Percentiles rank a stretch among this genome's conserved stretches.
Conservation (phyloP, 2,888 invertebrate genomes). For the Carterocephalus palaemon region DNA sequence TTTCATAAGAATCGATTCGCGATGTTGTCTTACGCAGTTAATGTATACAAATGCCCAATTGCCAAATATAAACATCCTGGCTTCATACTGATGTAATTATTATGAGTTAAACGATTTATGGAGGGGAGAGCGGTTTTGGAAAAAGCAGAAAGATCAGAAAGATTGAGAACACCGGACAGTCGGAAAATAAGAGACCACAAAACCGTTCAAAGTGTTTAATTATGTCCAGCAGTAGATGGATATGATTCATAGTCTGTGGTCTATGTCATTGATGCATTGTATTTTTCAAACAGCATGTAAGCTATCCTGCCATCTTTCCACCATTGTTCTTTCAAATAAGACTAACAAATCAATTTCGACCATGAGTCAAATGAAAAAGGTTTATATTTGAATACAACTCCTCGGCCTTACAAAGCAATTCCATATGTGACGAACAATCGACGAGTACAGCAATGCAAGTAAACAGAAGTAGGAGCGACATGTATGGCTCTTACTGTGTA, state of each 20-base stretch:
- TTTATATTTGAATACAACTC: not conserved
- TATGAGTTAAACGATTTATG: too few species aligned
- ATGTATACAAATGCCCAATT: too few species aligned
- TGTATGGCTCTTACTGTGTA: constrained; percentile 14
- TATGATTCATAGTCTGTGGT: too few species aligned
- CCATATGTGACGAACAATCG: constrained; percentile 21
- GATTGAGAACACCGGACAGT: too few species aligned
- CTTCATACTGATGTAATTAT: constrained; percentile 28
- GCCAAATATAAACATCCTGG: constrained; percentile 34
- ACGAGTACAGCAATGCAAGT: constrained; percentile 15
- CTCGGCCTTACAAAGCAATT: constrained; percentile 11
- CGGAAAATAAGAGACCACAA: too few species aligned
- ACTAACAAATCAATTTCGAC: not conserved
- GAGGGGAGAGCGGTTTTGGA: too few species aligned
- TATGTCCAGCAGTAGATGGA: too few species aligned
- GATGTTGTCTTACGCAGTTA: not conserved
- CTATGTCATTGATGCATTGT: too few species aligned
- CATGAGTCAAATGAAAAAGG: not conserved
- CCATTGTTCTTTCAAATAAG: constrained; percentile 8
- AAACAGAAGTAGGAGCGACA: constrained; percentile 1
- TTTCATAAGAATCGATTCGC: constrained; percentile 8
- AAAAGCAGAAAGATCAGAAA: too few species aligned
- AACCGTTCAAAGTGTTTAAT: too few species aligned
- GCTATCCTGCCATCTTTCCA: constrained; percentile 14
- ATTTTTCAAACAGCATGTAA: constrained; percentile 16